Conservation (phyloP, 2,797 vertebrate species). For the Alca torda region DNA sequence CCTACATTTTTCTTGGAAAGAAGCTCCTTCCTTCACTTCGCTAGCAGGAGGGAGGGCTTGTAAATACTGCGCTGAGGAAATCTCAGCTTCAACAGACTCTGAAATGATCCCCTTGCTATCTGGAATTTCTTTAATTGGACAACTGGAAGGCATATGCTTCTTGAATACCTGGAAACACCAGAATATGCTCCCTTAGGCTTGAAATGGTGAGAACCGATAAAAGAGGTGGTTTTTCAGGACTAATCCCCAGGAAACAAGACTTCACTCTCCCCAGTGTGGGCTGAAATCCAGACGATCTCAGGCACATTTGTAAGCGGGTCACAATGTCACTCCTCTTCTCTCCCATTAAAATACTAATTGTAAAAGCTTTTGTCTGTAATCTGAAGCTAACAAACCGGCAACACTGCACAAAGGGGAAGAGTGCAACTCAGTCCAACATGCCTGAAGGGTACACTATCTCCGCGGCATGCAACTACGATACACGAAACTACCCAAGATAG, state of each 20-base stretch:
- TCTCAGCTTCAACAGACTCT: conserved; percentile 19
- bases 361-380: conserved; percentile 31
- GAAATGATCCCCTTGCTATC: not conserved
- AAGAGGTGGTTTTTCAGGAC: not conserved
- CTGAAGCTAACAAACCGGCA: conserved; percentile 24
- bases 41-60: conserved; percentile 22
- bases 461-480: not conserved
- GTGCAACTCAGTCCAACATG: not conserved
- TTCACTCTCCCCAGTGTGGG: not conserved
- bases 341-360: conserved; percentile 38
- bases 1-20: conserved; percentile 73
- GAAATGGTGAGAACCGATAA: not conserved
- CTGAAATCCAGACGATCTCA: conserved; percentile 18
- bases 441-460: not conserved
- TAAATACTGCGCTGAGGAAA: conserved; percentile 22
- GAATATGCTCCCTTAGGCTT: not conserved
- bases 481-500: not conserved
- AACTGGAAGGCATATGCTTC: not conserved
- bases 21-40: conserved; percentile 49
- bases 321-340: conserved; percentile 32
- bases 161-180: not conserved
- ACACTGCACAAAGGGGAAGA: not conserved
- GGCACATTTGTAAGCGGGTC: conserved; percentile 22
- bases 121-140: conserved; percentile 3
- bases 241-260: conserved; percentile 22